A percentile compares a stretch with the other conserved stretches of the same genome.
These are phyloP conservation scores for Todus mexicanus DNA, from an alignment of 2,797 vertebrate genomes.

Conservation along the genomic window DNA sequence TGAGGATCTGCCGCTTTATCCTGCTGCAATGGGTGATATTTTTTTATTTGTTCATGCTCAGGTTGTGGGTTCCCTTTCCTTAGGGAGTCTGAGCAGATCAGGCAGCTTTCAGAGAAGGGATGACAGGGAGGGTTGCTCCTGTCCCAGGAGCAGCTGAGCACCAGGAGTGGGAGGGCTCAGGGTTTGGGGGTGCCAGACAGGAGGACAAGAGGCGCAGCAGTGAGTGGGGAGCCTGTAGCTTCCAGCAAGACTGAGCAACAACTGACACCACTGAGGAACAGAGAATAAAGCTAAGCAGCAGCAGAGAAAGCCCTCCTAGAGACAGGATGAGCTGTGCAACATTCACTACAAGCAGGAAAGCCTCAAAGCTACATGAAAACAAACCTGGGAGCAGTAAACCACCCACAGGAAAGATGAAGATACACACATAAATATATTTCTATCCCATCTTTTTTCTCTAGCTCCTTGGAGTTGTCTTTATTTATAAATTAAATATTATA, in stretches of 20 bases:
- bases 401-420: not conserved
- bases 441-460: not conserved
- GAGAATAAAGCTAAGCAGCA: not conserved
- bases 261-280: not conserved
- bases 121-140: not conserved
- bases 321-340: not conserved
- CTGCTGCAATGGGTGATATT: no score
- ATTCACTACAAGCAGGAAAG: not conserved
- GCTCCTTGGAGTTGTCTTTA: not conserved
- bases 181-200: not conserved
- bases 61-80: not conserved
- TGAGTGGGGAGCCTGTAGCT: not conserved
- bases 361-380: not conserved
- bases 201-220: not conserved
- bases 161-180: not conserved
- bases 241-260: accelerated
- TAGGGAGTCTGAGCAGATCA: not conserved
- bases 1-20: not conserved
- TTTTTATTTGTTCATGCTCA: not conserved
- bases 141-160: not conserved
- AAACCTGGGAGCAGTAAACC: not conserved
- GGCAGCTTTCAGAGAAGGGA: not conserved
- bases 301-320: not conserved
- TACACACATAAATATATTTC: not conserved
- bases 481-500: not conserved